Evolutionary conservation across 2,888 invertebrate genomes (phyloP).

Genomic region (Balanococcus diminutus): DNA sequence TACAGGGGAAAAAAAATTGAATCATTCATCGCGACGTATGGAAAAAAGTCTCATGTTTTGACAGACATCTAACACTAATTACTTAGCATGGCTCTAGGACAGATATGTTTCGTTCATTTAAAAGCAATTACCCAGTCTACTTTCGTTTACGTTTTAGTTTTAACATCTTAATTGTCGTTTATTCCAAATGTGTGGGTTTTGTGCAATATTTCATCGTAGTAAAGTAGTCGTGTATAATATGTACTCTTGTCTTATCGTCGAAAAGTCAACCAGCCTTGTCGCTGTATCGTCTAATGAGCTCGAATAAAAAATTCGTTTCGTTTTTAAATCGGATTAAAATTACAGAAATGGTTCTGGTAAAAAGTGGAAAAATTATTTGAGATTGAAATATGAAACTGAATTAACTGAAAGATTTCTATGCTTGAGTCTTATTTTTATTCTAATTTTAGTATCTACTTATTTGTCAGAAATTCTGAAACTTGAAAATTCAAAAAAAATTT

Average conservation of each 20-base stretch:
- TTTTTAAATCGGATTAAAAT: neutral
- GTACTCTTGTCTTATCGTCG: neutral
- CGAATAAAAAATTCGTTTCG: neutral
- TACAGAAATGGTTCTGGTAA: neutral
- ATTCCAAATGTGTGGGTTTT: neutral
- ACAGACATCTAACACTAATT: constrained; percentile 16
- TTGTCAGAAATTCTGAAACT: no score
- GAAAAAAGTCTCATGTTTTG: neutral
- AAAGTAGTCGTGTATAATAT: neutral
- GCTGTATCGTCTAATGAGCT: neutral
- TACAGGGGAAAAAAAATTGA: neutral
- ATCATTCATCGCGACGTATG: constrained; percentile 14
- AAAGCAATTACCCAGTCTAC: neutral
- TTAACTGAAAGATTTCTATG: no score
- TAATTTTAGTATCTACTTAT: no score
- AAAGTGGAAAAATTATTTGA: neutral
- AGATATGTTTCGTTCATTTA: constrained; percentile 3
- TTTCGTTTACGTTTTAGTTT: neutral
- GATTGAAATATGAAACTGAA: no score
- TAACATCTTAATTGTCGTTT: constrained; percentile 21
- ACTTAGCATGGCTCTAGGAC: neutral
- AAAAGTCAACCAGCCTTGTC: neutral
- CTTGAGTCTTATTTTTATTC: no score
- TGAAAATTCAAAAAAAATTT: no score
- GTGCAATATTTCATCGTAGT: neutral